phyloP scores from a whole-genome alignment of 2,113 vertebrate species.

The Riparia riparia region DNA sequence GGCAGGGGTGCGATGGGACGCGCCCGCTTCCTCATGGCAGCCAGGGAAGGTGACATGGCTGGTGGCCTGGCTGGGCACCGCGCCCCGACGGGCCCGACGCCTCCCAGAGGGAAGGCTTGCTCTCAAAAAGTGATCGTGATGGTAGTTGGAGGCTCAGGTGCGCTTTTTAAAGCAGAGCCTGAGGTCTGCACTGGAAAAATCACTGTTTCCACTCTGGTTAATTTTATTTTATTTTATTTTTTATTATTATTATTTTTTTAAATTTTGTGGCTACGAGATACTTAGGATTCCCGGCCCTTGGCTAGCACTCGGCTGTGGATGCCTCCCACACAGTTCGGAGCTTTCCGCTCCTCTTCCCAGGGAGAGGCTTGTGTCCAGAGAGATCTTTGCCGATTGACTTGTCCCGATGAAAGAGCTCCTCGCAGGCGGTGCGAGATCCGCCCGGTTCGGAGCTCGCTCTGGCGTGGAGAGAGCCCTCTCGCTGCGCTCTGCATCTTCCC shows the following conservation, averaged over 20 bases:
- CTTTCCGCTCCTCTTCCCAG: neutral
- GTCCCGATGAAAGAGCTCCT: neutral
- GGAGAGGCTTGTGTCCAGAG: neutral
- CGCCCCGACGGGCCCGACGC: neutral
- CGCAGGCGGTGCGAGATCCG: accelerated
- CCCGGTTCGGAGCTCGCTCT: accelerated
- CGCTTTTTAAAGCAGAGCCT: neutral
- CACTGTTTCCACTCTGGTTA: neutral
- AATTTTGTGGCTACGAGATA: neutral
- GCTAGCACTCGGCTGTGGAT: neutral
- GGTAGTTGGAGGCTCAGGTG: accelerated
- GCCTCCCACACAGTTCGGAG: accelerated
- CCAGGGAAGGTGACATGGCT: neutral
- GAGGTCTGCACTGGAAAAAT: neutral
- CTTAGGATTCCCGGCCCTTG: accelerated
- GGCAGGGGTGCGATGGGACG: neutral
- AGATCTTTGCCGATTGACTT: neutral
- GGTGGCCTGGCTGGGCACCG: neutral
- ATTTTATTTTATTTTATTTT: too few species aligned
- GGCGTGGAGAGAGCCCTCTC: neutral
- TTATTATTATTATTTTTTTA: neutral
- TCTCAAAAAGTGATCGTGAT: neutral
- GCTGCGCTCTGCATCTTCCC: neutral
- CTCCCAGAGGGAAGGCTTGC: neutral
- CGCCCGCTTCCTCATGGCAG: neutral